Evolutionary conservation across 2,797 vertebrate species (phyloP).

Genomic region (Poeciliopsis infans): DNA sequence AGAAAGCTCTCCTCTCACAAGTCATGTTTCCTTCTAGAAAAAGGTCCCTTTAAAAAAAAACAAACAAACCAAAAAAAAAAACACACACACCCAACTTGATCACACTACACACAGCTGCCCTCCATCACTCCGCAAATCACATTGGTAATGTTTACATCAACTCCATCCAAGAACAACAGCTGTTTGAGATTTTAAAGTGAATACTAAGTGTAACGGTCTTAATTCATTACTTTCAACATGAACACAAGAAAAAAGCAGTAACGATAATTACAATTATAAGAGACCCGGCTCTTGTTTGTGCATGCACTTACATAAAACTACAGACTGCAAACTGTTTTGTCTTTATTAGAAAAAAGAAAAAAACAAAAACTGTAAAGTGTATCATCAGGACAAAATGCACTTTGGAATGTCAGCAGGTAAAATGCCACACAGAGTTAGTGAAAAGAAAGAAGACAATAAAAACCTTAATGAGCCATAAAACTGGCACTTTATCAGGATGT

Average conservation of each 20-base stretch:
- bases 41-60: constrained; percentile 68
- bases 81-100: constrained; percentile 22
- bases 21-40: constrained; percentile 71
- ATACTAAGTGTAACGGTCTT: constrained; percentile 64
- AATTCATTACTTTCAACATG: constrained; percentile 50
- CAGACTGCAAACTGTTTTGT: constrained; percentile 25
- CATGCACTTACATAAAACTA: constrained; percentile 54
- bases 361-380: constrained; percentile 41
- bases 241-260: constrained; percentile 60
- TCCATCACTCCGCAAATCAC: constrained; percentile 50
- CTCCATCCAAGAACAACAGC: constrained; percentile 58
- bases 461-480: constrained; percentile 76
- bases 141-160: constrained; percentile 55
- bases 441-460: constrained; percentile 38
- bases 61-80: not conserved
- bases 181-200: constrained; percentile 49
- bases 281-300: constrained; percentile 77
- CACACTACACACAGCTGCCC: constrained; percentile 1
- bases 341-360: constrained; percentile 28
- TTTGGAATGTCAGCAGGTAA: constrained; percentile 13
- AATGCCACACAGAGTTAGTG: constrained; percentile 27
- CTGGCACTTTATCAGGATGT: constrained; percentile 66
- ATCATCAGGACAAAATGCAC: constrained; percentile 52
- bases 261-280: constrained; percentile 56
- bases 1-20: constrained; percentile 68